phyloP scores from a whole-genome alignment of 1,140 invertebrate genomes.

The Neodiprion virginianus region DNA sequence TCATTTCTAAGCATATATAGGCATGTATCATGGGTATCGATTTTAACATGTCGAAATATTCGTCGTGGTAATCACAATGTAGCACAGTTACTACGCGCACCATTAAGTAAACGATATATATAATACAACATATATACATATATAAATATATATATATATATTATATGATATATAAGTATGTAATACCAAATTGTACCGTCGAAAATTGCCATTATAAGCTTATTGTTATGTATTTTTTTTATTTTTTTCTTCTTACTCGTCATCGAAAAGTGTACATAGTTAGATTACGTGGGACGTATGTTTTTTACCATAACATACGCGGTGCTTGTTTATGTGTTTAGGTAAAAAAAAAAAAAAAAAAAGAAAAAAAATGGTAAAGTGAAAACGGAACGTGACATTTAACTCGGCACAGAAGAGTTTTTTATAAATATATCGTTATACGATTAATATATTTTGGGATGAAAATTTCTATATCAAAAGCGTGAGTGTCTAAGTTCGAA shows the following conservation, averaged over 20 bases:
- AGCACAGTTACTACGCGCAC: conserved; percentile 45
- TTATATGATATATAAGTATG: conserved; percentile 18
- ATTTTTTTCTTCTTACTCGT: conserved; percentile 29
- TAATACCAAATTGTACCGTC: background rate
- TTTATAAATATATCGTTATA: no score
- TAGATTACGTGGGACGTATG: no score
- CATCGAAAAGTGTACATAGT: conserved; percentile 21
- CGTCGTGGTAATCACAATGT: conserved; percentile 50
- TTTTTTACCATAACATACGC: no score
- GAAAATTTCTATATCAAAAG: no score
- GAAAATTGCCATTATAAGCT: no score
- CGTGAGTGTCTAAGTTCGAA: no score
- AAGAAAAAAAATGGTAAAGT: no score
- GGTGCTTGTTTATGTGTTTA: no score
- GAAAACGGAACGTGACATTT: no score
- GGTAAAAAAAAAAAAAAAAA: no score
- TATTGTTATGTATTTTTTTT: background rate
- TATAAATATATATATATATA: background rate
- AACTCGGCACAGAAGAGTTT: no score
- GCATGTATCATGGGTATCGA: background rate
- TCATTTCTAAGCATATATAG: background rate
- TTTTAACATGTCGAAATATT: background rate
- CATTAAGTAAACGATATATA: conserved; percentile 12
- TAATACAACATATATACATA: background rate
- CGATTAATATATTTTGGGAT: no score